Conservation (phyloP, 2,888 invertebrate genomes). For the Lasius platythorax region DNA sequence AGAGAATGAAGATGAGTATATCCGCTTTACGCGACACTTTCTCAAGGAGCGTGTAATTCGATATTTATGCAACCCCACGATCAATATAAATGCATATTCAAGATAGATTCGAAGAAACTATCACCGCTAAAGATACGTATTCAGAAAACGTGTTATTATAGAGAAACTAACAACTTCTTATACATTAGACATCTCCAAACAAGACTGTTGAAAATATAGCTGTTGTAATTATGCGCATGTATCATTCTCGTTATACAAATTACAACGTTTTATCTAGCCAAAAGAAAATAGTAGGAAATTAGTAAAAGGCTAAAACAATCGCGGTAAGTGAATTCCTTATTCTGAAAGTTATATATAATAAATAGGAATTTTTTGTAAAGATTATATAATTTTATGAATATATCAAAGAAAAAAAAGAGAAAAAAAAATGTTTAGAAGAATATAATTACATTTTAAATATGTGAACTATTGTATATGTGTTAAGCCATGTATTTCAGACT, state of each 20-base stretch:
- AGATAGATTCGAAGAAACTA: conserved; percentile 5
- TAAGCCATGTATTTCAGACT: not conserved
- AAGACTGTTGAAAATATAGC: not conserved
- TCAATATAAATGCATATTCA: not conserved
- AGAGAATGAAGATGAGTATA: conserved; percentile 19
- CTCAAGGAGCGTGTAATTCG: not conserved
- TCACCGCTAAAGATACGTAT: not conserved
- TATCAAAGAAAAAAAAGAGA: not conserved
- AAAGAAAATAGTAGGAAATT: not conserved
- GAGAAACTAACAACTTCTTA: not conserved
- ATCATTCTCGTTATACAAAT: not conserved
- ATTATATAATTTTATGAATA: not conserved
- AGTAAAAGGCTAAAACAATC: not conserved
- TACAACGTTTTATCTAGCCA: not conserved
- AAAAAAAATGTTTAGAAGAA: not conserved
- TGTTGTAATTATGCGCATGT: conserved; percentile 1
- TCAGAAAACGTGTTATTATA: not conserved
- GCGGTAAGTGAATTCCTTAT: not conserved
- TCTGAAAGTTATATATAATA: not conserved
- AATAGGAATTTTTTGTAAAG: not conserved
- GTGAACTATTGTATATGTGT: not conserved
- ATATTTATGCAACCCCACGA: not conserved
- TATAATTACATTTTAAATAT: not conserved
- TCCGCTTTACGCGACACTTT: conserved; percentile 8
- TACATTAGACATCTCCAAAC: not conserved